A percentile compares a stretch with the other conserved stretches of the same genome.
phyloP scores from a whole-genome alignment of 2,113 vertebrate species.

The Vanacampus margaritifer region DNA sequence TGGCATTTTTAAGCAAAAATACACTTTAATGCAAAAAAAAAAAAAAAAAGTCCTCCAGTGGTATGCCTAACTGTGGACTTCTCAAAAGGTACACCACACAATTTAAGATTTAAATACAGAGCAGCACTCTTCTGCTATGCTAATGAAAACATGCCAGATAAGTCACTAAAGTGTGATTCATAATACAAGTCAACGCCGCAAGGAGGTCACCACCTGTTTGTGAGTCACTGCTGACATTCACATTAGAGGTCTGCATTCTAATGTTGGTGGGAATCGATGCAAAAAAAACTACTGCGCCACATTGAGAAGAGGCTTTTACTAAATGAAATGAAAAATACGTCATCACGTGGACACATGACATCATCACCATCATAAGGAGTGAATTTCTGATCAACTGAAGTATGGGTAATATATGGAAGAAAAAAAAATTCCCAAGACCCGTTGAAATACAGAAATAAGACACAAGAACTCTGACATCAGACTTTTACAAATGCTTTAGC shows the following conservation, averaged over 20 bases:
- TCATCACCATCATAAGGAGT: conserved; percentile 8
- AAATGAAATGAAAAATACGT: neutral
- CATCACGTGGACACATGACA: conserved; percentile 11
- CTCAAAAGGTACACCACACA: too few species aligned
- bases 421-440: neutral
- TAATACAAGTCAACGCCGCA: neutral
- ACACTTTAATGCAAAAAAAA: neutral
- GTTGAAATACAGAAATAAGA: conserved; percentile 10
- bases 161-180: neutral
- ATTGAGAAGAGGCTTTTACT: neutral
- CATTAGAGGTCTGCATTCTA: neutral
- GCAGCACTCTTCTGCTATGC: neutral
- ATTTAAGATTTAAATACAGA: neutral
- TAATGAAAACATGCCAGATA: neutral
- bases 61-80: neutral
- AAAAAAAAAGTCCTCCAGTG: neutral
- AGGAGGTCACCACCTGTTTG: conserved; percentile 4
- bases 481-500: conserved; percentile 56
- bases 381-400: neutral
- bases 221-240: conserved; percentile 4
- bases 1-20: neutral
- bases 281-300: neutral
- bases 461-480: conserved; percentile 12
- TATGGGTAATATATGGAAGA: neutral
- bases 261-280: neutral